Conservation (phyloP, 2,113 vertebrate genomes). For the Numida meleagris region DNA sequence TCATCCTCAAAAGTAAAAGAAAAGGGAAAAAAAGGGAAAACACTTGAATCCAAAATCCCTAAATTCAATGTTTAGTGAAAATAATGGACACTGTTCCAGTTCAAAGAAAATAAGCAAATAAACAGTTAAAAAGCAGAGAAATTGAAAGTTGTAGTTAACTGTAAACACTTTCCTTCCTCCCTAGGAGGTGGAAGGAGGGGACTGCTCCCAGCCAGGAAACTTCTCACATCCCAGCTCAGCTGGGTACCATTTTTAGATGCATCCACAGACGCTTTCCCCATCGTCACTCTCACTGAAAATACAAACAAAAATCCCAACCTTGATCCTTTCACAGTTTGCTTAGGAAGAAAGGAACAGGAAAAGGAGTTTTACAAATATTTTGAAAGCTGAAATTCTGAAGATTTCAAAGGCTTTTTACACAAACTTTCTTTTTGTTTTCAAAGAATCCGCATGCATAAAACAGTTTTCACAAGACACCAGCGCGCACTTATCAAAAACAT, state of each 20-base stretch:
- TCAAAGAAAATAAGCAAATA: not conserved
- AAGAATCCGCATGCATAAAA: not conserved
- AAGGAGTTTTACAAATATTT: constrained; percentile 37
- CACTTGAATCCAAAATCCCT: not conserved
- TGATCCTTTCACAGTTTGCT: not conserved
- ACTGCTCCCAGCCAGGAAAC: not conserved
- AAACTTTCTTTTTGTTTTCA: constrained; percentile 1
- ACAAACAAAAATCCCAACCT: constrained; percentile 6
- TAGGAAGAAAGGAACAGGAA: not conserved
- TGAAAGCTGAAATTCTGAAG: constrained; percentile 31
- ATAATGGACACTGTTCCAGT: not conserved
- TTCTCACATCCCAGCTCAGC: not conserved
- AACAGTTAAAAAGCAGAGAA: not conserved
- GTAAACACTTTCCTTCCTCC: not conserved
- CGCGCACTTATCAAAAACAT: not conserved
- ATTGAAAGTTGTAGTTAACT: not conserved
- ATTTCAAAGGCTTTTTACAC: constrained; percentile 40
- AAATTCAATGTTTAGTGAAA: not conserved
- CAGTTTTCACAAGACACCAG: constrained; percentile 7
- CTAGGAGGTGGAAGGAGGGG: not conserved
- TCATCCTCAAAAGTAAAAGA: not conserved
- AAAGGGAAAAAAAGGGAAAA: not conserved
- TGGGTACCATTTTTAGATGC: not conserved
- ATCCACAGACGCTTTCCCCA: not conserved
- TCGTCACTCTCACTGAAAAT: not conserved